These are phyloP conservation scores for Plodia interpunctella DNA, from an alignment of 1,140 invertebrate genomes.

Conservation along the genomic window DNA sequence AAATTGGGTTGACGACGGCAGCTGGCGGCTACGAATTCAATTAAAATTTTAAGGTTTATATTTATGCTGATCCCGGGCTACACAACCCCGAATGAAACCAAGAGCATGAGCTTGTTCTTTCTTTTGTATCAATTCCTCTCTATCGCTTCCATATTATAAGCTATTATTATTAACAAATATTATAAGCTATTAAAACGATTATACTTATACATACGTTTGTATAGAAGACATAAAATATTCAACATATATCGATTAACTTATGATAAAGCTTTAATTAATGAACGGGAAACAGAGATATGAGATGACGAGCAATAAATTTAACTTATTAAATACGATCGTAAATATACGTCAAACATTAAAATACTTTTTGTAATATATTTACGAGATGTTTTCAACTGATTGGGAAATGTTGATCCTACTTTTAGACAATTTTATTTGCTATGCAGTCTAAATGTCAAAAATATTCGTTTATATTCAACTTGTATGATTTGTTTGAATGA, in stretches of 20 bases:
- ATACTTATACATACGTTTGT: not conserved
- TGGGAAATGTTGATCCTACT: not conserved
- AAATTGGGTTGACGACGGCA: too few relatives aligned
- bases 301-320: not conserved
- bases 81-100: too few relatives aligned
- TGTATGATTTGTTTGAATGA: too few relatives aligned
- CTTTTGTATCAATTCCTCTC: too few relatives aligned
- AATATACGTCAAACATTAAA: not conserved
- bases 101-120: too few relatives aligned
- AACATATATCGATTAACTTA: slow-evolving; percentile 1
- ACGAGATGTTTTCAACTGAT: not conserved
- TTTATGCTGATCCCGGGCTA: too few relatives aligned
- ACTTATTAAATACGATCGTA: not conserved
- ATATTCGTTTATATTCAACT: too few relatives aligned
- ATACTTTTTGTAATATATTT: not conserved
- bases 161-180: too few relatives aligned
- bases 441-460: too few relatives aligned
- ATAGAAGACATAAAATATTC: not conserved
- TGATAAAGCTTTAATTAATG: slow-evolving; percentile 1
- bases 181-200: not conserved
- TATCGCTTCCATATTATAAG: too few relatives aligned
- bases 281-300: not conserved
- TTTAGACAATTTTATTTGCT: not conserved
- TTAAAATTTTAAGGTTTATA: too few relatives aligned
- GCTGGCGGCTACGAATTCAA: too few relatives aligned